Evolutionary conservation across 2,113 vertebrate genomes (phyloP).

Genomic region (Seriola aureovittata): DNA sequence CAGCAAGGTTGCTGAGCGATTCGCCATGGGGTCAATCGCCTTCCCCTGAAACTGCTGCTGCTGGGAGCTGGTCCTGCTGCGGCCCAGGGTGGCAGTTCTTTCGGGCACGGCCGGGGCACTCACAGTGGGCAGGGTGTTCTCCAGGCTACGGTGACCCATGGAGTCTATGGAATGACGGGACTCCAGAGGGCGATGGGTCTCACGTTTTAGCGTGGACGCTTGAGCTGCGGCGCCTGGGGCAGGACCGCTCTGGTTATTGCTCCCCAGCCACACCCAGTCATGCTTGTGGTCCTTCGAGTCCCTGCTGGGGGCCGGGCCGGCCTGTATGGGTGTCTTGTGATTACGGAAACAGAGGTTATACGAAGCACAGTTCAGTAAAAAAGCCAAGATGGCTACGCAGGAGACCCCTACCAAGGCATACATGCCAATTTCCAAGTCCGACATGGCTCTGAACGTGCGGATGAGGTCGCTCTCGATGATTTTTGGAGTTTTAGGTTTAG

Average conservation of each 20-base stretch:
- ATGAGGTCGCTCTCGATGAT: slow-evolving; percentile 83
- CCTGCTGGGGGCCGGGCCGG: slow-evolving; percentile 78
- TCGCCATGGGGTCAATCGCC: slow-evolving; percentile 59
- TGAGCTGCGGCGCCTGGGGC: slow-evolving; percentile 70
- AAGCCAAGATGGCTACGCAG: slow-evolving; percentile 91
- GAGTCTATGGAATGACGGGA: slow-evolving; percentile 61
- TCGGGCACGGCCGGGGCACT: slow-evolving; percentile 75
- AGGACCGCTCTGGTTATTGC: slow-evolving; percentile 69
- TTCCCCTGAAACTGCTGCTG: slow-evolving; percentile 69
- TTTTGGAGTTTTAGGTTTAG: slow-evolving; percentile 67
- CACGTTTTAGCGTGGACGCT: slow-evolving; percentile 82
- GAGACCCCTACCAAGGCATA: slow-evolving; percentile 91
- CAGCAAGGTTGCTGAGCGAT: slow-evolving; percentile 77
- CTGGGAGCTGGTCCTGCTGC: slow-evolving; percentile 75
- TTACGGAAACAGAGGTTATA: slow-evolving; percentile 88
- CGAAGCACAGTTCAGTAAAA: slow-evolving; percentile 91
- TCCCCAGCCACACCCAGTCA: slow-evolving; percentile 92
- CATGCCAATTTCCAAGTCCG: slow-evolving; percentile 93
- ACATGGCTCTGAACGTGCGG: slow-evolving; percentile 84
- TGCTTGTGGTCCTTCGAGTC: slow-evolving; percentile 89
- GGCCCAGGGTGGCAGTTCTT: slow-evolving; percentile 86
- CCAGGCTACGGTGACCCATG: slow-evolving; percentile 41
- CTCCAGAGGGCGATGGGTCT: slow-evolving; percentile 64
- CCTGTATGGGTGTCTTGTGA: slow-evolving; percentile 87
- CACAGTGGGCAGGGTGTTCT: slow-evolving; percentile 58